These are phyloP conservation scores for Steinernema khuongi DNA, from an alignment of 1,140 invertebrate species.

Conservation along the genomic window DNA sequence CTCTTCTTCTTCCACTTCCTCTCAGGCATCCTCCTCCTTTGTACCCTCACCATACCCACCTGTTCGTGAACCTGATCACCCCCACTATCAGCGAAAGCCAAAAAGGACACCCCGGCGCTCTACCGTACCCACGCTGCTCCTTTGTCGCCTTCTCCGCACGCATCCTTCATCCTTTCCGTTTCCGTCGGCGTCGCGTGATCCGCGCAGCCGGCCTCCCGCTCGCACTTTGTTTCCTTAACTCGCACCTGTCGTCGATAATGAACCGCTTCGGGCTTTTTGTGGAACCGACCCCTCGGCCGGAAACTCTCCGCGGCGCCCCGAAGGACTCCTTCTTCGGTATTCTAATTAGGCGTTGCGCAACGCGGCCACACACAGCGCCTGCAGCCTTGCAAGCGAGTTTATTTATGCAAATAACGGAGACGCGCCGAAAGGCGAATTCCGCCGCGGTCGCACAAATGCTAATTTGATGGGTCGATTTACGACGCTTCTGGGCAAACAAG, in stretches of 20 bases:
- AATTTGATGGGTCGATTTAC: conserved; percentile 12
- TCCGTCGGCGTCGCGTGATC: conserved; percentile 5
- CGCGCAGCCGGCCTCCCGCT: background rate
- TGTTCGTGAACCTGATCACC: too few relatives aligned
- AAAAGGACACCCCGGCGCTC: too few relatives aligned
- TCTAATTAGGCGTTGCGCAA: conserved; percentile 10
- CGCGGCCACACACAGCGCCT: background rate
- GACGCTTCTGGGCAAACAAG: conserved; percentile 8
- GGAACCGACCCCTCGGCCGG: background rate
- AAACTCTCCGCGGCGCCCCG: too few relatives aligned
- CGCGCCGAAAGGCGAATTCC: background rate
- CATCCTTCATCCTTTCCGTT: background rate
- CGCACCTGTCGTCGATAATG: conserved; percentile 3
- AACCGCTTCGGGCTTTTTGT: background rate
- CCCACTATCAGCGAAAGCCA: too few relatives aligned
- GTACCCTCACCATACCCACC: too few relatives aligned
- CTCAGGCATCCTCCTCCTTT: too few relatives aligned
- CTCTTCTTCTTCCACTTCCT: too few relatives aligned
- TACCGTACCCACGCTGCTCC: background rate
- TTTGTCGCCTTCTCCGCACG: background rate
- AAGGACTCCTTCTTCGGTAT: background rate
- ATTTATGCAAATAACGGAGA: conserved; percentile 9
- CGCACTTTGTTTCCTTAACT: background rate
- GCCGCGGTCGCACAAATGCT: background rate
- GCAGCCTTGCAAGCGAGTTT: background rate